Conservation (phyloP, 2,888 invertebrate genomes). For the Therioaphis trifolii region DNA sequence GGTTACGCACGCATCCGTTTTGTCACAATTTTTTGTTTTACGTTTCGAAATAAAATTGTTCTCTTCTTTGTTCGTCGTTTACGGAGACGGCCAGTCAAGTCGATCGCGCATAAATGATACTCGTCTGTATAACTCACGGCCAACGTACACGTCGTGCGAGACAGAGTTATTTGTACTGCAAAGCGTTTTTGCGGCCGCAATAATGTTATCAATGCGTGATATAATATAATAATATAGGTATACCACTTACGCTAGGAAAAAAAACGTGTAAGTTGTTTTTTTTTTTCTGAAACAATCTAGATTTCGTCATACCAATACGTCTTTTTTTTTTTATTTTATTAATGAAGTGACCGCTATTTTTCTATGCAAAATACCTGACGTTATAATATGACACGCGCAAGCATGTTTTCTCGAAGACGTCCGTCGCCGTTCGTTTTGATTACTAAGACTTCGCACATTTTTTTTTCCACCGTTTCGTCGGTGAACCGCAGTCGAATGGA, state of each 20-base stretch:
- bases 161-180: constrained; percentile 28
- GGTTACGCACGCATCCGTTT: too few relatives aligned
- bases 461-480: neutral
- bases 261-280: constrained; percentile 1
- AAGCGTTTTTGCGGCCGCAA: constrained; percentile 29
- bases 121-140: neutral
- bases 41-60: too few relatives aligned
- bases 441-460: neutral
- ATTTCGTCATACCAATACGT: neutral
- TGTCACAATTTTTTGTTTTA: too few relatives aligned
- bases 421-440: constrained; percentile 16
- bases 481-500: too few relatives aligned
- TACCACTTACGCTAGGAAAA: neutral
- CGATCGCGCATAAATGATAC: neutral
- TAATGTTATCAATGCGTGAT: constrained; percentile 49
- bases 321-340: too few relatives aligned
- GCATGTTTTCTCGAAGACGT: neutral
- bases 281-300: neutral
- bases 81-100: neutral
- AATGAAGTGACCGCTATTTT: constrained; percentile 21
- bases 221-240: too few relatives aligned
- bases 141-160: too few relatives aligned
- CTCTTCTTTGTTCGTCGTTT: too few relatives aligned
- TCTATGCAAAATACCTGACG: constrained; percentile 14
- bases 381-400: neutral